phyloP scores from a whole-genome alignment of 37 sponge, comb jelly and placozoan species.

The Halichondria panicea region DNA sequence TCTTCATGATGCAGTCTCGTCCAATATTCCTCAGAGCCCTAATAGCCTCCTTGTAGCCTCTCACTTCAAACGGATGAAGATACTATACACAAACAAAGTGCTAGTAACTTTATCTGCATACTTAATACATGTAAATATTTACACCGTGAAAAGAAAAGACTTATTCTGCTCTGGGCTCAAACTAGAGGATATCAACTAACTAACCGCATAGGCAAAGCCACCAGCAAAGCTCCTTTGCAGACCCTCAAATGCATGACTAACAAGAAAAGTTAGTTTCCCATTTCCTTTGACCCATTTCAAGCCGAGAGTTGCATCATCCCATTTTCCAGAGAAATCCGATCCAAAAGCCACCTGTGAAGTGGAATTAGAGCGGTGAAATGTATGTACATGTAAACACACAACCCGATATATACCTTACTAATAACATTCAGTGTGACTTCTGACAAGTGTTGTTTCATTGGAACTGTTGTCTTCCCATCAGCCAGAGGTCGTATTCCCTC shows the following conservation, averaged over 20 bases:
- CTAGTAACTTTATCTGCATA: too few species aligned
- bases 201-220: too few species aligned
- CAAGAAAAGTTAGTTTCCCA: not conserved
- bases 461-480: not conserved
- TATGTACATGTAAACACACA: not conserved
- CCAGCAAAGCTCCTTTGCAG: not conserved
- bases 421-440: not conserved
- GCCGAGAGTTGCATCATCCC: not conserved
- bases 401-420: not conserved
- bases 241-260: not conserved
- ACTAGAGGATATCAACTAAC: too few species aligned
- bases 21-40: slow-evolving; percentile 6
- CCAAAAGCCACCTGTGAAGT: not conserved
- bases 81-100: too few species aligned
- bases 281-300: not conserved
- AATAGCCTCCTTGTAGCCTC: not conserved
- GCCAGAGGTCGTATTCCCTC: not conserved
- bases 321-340: not conserved
- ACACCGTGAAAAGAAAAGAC: too few species aligned
- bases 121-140: too few species aligned
- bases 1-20: slow-evolving; percentile 1
- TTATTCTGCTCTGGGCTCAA: too few species aligned
- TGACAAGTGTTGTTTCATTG: not conserved
- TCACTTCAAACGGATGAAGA: slow-evolving; percentile 9
- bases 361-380: not conserved